Evolutionary conservation across 2,797 vertebrate species (phyloP), one percentile per base, ranked within the genome.

Genomic region (Hyperoplus lanceolatus): DNA sequence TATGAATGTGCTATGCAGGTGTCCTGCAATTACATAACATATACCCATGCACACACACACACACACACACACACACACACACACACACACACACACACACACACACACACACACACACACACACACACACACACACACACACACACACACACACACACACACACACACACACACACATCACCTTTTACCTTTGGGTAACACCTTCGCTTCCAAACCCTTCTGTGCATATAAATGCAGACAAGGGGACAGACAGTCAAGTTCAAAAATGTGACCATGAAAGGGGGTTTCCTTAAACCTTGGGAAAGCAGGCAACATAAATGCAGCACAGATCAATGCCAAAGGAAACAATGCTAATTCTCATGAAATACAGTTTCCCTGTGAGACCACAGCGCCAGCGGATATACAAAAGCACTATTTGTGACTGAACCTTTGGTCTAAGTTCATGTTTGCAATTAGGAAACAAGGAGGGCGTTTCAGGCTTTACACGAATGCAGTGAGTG

Each of bases 161-260:
- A 21, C 21, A 21, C 21, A 21, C 21, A 21, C 21, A 21, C 81
- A 84, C 56, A 79, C 69, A 83, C 72, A 8, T 83, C 36, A 94
- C 86, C 93, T 91, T 85, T 91, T 66, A 89, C 87, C 90, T 88
- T 65, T 9, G 76, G 72, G 63, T 86, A 74, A 88, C 73, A 83
- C 71, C 64, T 75, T 73, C 65, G 48, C 86, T 70, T 91, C 54
- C 62, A 63, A 81, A 82, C 72, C 61, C 75, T 63, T 83, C 67
- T 78, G 66, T 73, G 15, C 50, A 15, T 79, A 1, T 39, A 76
- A 55, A 56, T 67, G 36, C 60, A 85, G 62, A 89, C 57, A 79
- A 38, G 70, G 8, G 21, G 46, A 64, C 63, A 70, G 75, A 79
- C 66, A 79, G 77, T 88, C 87, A 51, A 85, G 91, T 90, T 77